A percentile compares a stretch with the other conserved stretches of the same genome.
Evolutionary conservation across 2,797 vertebrate genomes (phyloP).

Genomic region (Fistularia tabacaria): DNA sequence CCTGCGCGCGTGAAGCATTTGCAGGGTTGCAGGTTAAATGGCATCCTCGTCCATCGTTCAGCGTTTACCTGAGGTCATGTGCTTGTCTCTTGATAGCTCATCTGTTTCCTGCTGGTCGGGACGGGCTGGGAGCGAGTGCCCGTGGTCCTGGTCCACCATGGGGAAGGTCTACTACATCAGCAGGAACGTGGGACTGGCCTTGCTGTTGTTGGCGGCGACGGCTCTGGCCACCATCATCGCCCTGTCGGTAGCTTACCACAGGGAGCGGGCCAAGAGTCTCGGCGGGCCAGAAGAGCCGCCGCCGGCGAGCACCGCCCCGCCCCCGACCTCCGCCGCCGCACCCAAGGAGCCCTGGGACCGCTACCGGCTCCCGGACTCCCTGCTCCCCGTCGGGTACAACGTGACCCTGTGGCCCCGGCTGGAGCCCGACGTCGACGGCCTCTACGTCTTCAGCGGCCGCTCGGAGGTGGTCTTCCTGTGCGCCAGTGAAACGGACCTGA

Average conservation of each 20-base stretch:
- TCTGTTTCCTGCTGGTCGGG: too few relatives aligned
- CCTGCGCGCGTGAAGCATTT: too few relatives aligned
- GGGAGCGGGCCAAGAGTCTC: slow-evolving; percentile 75
- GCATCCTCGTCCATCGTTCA: too few relatives aligned
- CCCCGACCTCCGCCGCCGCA: slow-evolving; percentile 53
- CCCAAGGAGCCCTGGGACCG: slow-evolving; percentile 62
- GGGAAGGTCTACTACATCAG: slow-evolving; percentile 86
- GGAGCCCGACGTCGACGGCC: slow-evolving; percentile 32
- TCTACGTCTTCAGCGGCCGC: slow-evolving; percentile 59
- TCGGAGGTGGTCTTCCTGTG: slow-evolving; percentile 54
- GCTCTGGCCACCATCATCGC: slow-evolving; percentile 82
- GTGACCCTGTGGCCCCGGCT: slow-evolving; percentile 62
- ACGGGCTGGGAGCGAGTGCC: background rate
- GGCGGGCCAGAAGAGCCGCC: slow-evolving; percentile 18
- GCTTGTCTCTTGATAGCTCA: too few relatives aligned
- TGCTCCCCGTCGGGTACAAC: slow-evolving; percentile 52
- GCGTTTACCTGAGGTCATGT: too few relatives aligned
- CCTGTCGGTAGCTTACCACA: slow-evolving; percentile 82
- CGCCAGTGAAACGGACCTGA: slow-evolving; percentile 54
- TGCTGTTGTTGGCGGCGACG: slow-evolving; percentile 64
- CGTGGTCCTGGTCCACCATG: slow-evolving; percentile 67
- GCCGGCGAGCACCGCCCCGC: slow-evolving; percentile 8
- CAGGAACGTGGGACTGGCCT: slow-evolving; percentile 73
- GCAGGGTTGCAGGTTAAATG: too few relatives aligned
- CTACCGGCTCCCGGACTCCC: slow-evolving; percentile 61